A percentile compares a stretch with the other conserved stretches of the same genome.
These are phyloP conservation scores for Ypsolopha scabrella DNA, from an alignment of 2,888 invertebrate genomes.

Conservation along the genomic window DNA sequence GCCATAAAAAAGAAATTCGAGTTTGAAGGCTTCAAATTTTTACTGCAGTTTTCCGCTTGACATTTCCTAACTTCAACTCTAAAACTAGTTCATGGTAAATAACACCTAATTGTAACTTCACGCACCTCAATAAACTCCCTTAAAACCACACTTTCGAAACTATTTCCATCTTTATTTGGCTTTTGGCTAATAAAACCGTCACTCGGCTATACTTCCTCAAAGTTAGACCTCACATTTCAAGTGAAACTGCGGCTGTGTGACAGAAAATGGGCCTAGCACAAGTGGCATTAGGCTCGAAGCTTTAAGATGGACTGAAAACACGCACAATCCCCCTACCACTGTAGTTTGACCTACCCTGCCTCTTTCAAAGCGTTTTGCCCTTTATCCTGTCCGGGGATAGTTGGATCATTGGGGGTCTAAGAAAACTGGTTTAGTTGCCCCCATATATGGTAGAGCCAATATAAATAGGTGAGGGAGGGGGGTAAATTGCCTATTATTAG, in stretches of 20 bases:
- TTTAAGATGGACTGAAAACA: constrained; percentile 48
- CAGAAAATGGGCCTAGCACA: constrained; percentile 62
- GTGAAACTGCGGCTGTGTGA: constrained; percentile 51
- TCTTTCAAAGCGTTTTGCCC: constrained; percentile 3
- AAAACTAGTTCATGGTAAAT: background rate
- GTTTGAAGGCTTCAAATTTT: background rate
- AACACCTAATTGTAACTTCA: background rate
- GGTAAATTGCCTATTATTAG: constrained; percentile 62
- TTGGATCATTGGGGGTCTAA: background rate
- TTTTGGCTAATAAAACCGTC: constrained; percentile 61
- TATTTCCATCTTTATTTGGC: constrained; percentile 41
- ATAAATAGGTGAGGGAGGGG: constrained; percentile 23
- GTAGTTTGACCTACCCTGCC: constrained; percentile 22
- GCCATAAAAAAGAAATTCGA: background rate
- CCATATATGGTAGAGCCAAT: constrained; percentile 2
- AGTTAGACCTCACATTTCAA: constrained; percentile 49
- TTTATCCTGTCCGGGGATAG: background rate
- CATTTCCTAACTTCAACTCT: background rate
- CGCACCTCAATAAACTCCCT: background rate
- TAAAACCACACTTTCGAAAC: constrained; percentile 48
- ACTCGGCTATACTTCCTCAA: constrained; percentile 49
- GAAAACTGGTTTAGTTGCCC: background rate
- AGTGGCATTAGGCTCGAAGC: constrained; percentile 58
- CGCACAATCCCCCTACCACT: constrained; percentile 33
- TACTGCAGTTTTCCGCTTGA: background rate